Percentiles rank a stretch among this genome's conserved stretches.
phyloP scores from a whole-genome alignment of 1,140 invertebrate genomes.

The Zaprionus capensis region DNA sequence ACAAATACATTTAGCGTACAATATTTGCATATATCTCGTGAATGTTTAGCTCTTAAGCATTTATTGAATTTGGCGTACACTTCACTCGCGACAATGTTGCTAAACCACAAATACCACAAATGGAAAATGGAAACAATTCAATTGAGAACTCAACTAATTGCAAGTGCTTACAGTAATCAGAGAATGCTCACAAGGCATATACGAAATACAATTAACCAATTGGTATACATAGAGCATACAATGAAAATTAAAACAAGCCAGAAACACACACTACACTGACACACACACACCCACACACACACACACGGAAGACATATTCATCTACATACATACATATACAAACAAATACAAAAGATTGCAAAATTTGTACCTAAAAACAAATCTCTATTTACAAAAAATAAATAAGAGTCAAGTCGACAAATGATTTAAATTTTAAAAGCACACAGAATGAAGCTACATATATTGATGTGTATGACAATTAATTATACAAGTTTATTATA shows the following conservation, averaged over 20 bases:
- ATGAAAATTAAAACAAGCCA: slow-evolving; percentile 29
- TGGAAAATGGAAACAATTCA: background rate
- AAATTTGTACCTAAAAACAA: slow-evolving; percentile 73
- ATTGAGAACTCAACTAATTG: slow-evolving; percentile 1
- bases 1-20: slow-evolving; percentile 41
- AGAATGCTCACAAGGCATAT: slow-evolving; percentile 15
- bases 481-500: slow-evolving; percentile 73
- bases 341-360: slow-evolving; percentile 47
- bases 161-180: slow-evolving; percentile 64
- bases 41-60: slow-evolving; percentile 75
- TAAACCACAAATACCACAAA: background rate
- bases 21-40: slow-evolving; percentile 50
- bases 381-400: slow-evolving; percentile 65
- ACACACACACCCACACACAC: slow-evolving; percentile 2
- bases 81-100: slow-evolving; percentile 69
- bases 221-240: slow-evolving; percentile 72
- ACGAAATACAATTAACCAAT: slow-evolving; percentile 51
- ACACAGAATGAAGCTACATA: slow-evolving; percentile 48
- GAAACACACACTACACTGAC: slow-evolving; percentile 14
- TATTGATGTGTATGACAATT: slow-evolving; percentile 81
- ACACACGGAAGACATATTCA: slow-evolving; percentile 25
- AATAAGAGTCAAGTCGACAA: slow-evolving; percentile 11
- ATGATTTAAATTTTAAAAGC: slow-evolving; percentile 18
- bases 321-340: slow-evolving; percentile 33
- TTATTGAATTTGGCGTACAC: slow-evolving; percentile 74